Evolutionary conservation across 2,888 invertebrate species (phyloP).

Genomic region (Dysmachus trigonus): DNA sequence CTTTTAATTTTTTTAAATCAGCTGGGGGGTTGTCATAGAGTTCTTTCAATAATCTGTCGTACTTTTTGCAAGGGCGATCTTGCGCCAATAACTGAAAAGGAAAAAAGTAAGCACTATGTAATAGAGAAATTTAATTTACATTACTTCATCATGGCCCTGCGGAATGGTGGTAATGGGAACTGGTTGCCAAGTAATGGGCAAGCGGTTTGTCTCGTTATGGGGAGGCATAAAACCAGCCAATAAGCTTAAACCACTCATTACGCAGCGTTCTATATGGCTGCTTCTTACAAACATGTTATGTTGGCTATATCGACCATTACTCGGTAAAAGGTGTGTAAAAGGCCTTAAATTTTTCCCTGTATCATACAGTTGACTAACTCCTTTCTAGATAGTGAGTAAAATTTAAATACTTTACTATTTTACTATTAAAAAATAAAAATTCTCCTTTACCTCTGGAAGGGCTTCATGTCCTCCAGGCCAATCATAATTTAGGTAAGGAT

Average conservation of each 20-base stretch:
- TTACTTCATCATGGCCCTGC: slow-evolving; percentile 72
- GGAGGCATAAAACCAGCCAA: slow-evolving; percentile 23
- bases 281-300: slow-evolving; percentile 73
- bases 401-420: not conserved
- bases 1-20: slow-evolving; percentile 65
- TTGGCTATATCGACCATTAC: slow-evolving; percentile 68
- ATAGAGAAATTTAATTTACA: slow-evolving; percentile 51
- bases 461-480: slow-evolving; percentile 26
- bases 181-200: slow-evolving; percentile 26
- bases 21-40: slow-evolving; percentile 62
- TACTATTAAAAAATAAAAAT: not conserved
- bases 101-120: not conserved
- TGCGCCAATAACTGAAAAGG: not conserved
- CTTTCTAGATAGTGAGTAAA: slow-evolving; percentile 64
- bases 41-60: slow-evolving; percentile 63
- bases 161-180: slow-evolving; percentile 67
- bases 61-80: slow-evolving; percentile 62
- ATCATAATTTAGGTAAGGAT: slow-evolving; percentile 23
- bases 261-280: slow-evolving; percentile 83
- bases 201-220: not conserved
- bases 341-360: slow-evolving; percentile 78
- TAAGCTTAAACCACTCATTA: slow-evolving; percentile 80
- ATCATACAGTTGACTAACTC: slow-evolving; percentile 77
- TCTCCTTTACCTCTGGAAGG: not conserved
- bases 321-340: slow-evolving; percentile 71